Conservation (phyloP, 2,888 invertebrate genomes). For the Zaprionus lineosus region DNA sequence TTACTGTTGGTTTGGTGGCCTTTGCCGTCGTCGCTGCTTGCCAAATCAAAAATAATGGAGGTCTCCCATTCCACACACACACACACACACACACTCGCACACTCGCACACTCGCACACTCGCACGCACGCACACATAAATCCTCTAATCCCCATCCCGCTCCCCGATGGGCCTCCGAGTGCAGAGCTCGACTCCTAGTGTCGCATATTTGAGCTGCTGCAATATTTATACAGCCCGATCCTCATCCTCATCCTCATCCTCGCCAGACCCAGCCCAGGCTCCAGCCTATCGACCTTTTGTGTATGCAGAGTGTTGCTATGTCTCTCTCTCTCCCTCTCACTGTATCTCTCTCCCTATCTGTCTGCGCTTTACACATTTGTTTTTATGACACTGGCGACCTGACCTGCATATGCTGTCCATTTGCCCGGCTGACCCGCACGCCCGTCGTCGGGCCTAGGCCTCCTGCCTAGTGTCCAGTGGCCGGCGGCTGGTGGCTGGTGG, state of each 20-base stretch:
- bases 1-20: conserved; percentile 72
- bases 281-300: conserved; percentile 12
- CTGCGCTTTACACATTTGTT: conserved; percentile 60
- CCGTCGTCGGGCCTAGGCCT: background rate
- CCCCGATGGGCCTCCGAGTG: background rate
- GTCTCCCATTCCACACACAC: conserved; percentile 13
- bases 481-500: background rate
- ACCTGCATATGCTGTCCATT: conserved; percentile 59
- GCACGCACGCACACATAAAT: background rate
- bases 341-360: conserved; percentile 11
- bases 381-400: conserved; percentile 62
- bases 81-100: background rate
- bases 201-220: conserved; percentile 66
- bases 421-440: conserved; percentile 8
- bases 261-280: conserved; percentile 7
- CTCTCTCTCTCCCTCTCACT: conserved; percentile 20
- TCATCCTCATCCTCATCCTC: too few species aligned
- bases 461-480: too few species aligned
- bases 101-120: background rate
- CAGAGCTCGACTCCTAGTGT: conserved; percentile 31
- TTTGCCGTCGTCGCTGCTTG: conserved; percentile 48
- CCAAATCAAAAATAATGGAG: conserved; percentile 74
- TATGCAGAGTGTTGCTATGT: background rate
- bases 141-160: background rate
- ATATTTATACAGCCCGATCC: conserved; percentile 55